These are phyloP conservation scores for Penaeus indicus DNA, from an alignment of 1,140 invertebrate genomes.

Conservation along the genomic window DNA sequence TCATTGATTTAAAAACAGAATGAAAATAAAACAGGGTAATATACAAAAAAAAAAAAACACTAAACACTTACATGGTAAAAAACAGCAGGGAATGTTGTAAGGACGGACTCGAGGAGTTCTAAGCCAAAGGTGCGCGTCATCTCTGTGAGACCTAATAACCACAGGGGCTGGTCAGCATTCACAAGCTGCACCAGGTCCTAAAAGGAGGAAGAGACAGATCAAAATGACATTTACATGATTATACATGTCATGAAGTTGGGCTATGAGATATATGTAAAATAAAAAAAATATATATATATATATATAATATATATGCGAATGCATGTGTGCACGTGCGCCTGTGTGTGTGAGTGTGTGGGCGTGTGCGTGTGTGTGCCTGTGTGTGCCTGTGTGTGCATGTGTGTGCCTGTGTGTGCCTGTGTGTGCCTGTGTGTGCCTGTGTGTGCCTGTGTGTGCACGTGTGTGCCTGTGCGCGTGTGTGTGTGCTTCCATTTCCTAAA, in stretches of 20 bases:
- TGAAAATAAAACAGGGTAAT: background rate
- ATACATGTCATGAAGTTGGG: no score
- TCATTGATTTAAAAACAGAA: background rate
- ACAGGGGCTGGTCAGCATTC: conserved; percentile 95
- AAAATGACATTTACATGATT: background rate
- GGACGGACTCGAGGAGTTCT: conserved; percentile 92
- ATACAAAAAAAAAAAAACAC: background rate
- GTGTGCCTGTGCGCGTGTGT: no score
- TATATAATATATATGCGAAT: background rate
- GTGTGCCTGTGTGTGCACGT: no score
- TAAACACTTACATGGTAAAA: conserved; percentile 85
- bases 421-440: background rate
- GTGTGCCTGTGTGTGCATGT: background rate
- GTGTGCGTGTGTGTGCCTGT: background rate
- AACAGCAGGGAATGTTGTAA: conserved; percentile 90
- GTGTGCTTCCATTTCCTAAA: no score
- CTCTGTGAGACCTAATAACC: conserved; percentile 95
- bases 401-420: background rate
- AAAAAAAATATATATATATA: conserved; percentile 54
- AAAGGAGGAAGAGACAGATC: background rate
- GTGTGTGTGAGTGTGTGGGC: conserved; percentile 3
- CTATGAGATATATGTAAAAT: conserved; percentile 42
- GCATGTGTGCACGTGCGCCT: background rate
- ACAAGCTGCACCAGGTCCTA: conserved; percentile 96
- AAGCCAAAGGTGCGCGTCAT: conserved; percentile 97